phyloP scores from a whole-genome alignment of 1,140 invertebrate species.

The Galendromus occidentalis region DNA sequence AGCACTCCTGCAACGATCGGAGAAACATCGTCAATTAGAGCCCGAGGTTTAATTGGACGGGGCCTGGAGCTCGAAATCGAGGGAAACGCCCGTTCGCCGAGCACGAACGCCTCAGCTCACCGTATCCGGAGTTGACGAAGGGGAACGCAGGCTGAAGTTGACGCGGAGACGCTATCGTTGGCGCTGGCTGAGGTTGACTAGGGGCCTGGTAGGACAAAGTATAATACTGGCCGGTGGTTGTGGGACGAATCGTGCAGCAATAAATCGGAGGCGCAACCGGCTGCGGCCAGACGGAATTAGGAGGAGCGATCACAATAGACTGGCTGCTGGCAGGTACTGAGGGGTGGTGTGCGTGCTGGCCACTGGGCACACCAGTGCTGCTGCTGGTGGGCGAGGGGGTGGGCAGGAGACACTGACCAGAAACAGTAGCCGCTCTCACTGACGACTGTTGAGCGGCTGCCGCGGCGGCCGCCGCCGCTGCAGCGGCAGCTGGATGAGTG shows the following conservation, averaged over 20 bases:
- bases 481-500: neutral
- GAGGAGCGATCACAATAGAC: constrained; percentile 1
- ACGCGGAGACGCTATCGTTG: no score
- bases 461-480: neutral
- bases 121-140: no score
- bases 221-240: constrained; percentile 6
- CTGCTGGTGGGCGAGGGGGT: neutral
- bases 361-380: neutral
- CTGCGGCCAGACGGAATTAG: neutral
- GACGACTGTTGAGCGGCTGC: neutral
- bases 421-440: neutral
- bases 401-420: constrained; percentile 2
- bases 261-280: neutral
- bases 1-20: no score
- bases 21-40: no score
- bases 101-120: no score
- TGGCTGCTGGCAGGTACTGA: constrained; percentile 7
- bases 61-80: no score
- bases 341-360: neutral
- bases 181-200: no score
- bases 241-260: neutral
- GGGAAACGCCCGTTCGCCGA: no score
- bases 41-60: no score
- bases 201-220: neutral
- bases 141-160: no score